Conservation (phyloP, 2,797 vertebrate species). For the Manis javanica region DNA sequence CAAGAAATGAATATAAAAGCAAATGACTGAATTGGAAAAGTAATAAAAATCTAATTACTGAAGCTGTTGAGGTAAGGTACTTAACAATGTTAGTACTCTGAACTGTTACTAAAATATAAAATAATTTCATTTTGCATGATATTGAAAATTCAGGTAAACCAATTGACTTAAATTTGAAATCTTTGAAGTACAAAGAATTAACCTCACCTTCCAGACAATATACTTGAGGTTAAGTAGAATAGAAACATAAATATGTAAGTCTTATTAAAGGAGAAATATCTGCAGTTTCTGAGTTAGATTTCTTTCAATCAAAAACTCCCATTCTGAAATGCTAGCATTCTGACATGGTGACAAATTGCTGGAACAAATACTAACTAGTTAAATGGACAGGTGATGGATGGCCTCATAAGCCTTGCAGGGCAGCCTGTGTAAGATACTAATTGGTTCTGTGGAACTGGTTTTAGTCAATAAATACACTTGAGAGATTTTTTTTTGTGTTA, state of each 20-base stretch:
- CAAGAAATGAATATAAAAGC: constrained; percentile 72
- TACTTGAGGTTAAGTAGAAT: no score
- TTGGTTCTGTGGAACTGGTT: constrained; percentile 90
- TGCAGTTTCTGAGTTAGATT: no score
- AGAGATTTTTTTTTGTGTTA: constrained; percentile 79
- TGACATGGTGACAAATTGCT: constrained; percentile 71
- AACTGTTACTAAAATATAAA: constrained; percentile 75
- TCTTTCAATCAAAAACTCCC: constrained; percentile 87
- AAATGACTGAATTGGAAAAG: constrained; percentile 73
- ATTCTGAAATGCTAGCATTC: constrained; percentile 86
- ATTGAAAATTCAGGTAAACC: constrained; percentile 71
- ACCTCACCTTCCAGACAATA: no score
- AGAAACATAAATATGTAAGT: no score
- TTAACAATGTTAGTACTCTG: constrained; percentile 38
- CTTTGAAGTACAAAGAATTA: constrained; percentile 73
- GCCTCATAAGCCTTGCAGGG: constrained; percentile 89
- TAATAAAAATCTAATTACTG: constrained; percentile 72
- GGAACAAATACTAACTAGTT: constrained; percentile 76
- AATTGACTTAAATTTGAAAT: constrained; percentile 75
- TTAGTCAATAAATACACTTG: constrained; percentile 91
- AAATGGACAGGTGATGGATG: constrained; percentile 92
- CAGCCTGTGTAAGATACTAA: constrained; percentile 89
- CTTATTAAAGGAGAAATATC: no score
- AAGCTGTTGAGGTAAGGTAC: constrained; percentile 41
- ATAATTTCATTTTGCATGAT: constrained; percentile 68